A percentile compares a stretch with the other conserved stretches of the same genome.
phyloP scores from a whole-genome alignment of 2,888 invertebrate species.

The Furcula furcula region DNA sequence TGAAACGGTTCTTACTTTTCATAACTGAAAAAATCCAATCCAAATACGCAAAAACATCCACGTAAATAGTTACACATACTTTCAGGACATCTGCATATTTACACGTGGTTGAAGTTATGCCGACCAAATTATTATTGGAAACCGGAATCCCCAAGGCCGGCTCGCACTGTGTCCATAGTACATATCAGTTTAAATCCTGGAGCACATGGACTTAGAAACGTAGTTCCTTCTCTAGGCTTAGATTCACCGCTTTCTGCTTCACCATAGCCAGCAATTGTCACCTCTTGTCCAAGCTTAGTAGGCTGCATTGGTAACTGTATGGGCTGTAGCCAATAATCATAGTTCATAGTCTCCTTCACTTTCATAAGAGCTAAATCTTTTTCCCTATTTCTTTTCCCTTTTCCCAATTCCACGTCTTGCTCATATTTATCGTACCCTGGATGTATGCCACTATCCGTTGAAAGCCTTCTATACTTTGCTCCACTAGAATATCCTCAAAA shows the following conservation, averaged over 20 bases:
- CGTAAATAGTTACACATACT: conserved; percentile 23
- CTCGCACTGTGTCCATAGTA: conserved; percentile 18
- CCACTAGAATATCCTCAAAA: conserved; percentile 1
- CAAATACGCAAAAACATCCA: conserved; percentile 22
- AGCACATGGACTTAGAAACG: conserved; percentile 17
- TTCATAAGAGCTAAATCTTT: conserved; percentile 33
- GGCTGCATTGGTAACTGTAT: conserved; percentile 11
- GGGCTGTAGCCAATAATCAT: conserved; percentile 16
- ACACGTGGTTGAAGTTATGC: conserved; percentile 29
- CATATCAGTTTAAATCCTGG: conserved; percentile 19
- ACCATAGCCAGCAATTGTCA: conserved; percentile 32
- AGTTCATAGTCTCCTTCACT: conserved; percentile 15
- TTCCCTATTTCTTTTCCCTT: conserved; percentile 5
- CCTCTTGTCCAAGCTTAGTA: conserved; percentile 8
- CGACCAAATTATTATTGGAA: conserved; percentile 21
- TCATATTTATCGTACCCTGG: neutral
- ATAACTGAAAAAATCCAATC: no score
- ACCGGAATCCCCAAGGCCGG: conserved; percentile 34
- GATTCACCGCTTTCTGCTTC: conserved; percentile 5
- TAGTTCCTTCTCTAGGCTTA: conserved; percentile 28
- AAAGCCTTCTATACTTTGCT: conserved; percentile 5
- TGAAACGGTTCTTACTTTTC: no score
- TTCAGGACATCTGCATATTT: conserved; percentile 5
- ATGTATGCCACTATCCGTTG: conserved; percentile 9
- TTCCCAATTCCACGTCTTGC: neutral